Percentiles rank a stretch among this genome's conserved stretches.
Evolutionary conservation across 2,888 invertebrate genomes (phyloP).

Genomic region (Netelia virgata): DNA sequence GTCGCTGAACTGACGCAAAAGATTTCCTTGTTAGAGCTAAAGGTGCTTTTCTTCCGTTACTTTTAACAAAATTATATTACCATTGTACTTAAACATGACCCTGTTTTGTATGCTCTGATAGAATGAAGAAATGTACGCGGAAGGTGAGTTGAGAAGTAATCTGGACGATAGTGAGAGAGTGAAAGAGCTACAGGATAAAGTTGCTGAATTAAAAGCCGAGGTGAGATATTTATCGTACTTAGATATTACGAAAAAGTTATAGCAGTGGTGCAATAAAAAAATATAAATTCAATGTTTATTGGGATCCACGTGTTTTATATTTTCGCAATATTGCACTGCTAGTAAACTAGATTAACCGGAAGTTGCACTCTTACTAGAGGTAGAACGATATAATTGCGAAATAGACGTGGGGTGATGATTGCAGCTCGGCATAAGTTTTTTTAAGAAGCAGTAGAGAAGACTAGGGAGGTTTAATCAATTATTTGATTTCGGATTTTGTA

Average conservation of each 20-base stretch:
- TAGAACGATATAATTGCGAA: too few species aligned
- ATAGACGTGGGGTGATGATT: too few species aligned
- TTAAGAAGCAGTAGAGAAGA: too few species aligned
- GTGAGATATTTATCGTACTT: conserved; percentile 86
- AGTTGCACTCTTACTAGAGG: too few species aligned
- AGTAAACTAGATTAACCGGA: too few species aligned
- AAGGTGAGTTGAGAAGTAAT: conserved; percentile 95
- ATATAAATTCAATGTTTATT: neutral
- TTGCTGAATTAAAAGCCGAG: conserved; percentile 97
- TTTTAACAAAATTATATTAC: neutral
- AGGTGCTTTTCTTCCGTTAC: conserved; percentile 86
- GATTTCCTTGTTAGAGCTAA: conserved; percentile 96
- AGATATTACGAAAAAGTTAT: neutral
- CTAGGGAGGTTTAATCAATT: too few species aligned
- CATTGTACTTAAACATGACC: neutral
- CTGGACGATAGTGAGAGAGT: conserved; percentile 94
- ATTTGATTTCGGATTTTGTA: too few species aligned
- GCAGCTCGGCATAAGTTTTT: too few species aligned
- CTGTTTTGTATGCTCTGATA: conserved; percentile 83
- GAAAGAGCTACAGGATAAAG: conserved; percentile 95
- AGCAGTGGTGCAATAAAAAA: conserved; percentile 25
- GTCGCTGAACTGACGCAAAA: conserved; percentile 97
- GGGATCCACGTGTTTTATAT: neutral
- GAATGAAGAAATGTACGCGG: conserved; percentile 98
- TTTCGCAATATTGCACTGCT: neutral